These are phyloP conservation scores for Rhadina sibilatrix DNA, from an alignment of 2,113 vertebrate genomes.

Conservation along the genomic window DNA sequence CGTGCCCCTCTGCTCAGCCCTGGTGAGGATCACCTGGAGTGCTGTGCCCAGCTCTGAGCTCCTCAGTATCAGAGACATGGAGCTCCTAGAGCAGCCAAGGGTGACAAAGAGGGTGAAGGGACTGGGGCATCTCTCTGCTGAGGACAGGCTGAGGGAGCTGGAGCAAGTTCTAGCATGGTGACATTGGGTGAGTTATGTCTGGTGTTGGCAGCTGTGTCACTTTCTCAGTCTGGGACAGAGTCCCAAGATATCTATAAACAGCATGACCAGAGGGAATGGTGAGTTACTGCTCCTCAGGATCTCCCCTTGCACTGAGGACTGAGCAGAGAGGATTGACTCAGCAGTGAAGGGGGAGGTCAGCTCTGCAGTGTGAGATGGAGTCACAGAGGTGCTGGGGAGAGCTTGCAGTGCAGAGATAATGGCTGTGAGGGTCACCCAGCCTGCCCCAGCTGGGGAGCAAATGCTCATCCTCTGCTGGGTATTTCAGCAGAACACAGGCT, in stretches of 20 bases:
- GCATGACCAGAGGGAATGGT: not conserved
- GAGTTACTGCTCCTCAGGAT: not conserved
- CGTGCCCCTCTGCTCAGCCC: not conserved
- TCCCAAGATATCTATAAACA: not conserved
- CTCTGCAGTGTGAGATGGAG: not conserved
- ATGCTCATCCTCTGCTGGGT: not conserved
- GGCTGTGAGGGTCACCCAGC: not conserved
- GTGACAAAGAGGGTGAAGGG: too few relatives aligned
- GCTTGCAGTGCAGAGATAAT: accelerated
- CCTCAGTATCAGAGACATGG: not conserved
- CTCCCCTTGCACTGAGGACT: not conserved
- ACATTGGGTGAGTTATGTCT: not conserved
- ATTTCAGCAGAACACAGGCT: not conserved
- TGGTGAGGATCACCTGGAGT: not conserved
- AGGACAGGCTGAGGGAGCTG: not conserved
- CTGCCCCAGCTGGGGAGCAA: not conserved
- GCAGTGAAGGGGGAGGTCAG: not conserved
- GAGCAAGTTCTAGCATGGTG: not conserved
- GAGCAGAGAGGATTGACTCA: not conserved
- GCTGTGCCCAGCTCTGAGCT: not conserved
- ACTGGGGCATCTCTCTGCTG: not conserved
- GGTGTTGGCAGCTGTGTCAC: not conserved
- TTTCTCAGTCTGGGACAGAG: not conserved
- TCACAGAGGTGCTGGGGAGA: not conserved
- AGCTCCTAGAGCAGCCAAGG: not conserved